Evolutionary conservation across 2,888 invertebrate genomes (phyloP).

Genomic region (Trichogramma evanescens): DNA sequence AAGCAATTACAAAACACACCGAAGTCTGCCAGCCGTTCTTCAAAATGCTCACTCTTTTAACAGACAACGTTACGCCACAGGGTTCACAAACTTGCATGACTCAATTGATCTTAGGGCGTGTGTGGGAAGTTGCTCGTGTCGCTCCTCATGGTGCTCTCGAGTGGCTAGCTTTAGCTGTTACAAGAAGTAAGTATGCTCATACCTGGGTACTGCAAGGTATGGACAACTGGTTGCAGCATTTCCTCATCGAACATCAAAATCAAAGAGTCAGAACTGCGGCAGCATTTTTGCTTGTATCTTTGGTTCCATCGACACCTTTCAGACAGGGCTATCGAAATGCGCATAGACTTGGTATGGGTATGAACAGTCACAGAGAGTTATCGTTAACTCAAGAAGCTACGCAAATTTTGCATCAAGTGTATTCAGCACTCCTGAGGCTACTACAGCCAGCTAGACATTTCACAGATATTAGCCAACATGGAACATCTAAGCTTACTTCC

Average conservation of each 20-base stretch:
- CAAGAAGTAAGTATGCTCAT: constrained; percentile 83
- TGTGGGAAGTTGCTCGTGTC: constrained; percentile 86
- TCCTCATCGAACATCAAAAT: constrained; percentile 76
- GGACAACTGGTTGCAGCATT: constrained; percentile 86
- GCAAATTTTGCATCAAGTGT: constrained; percentile 60
- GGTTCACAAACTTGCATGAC: constrained; percentile 81
- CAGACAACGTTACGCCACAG: constrained; percentile 73
- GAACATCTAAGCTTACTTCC: constrained; percentile 84
- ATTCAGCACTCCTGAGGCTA: constrained; percentile 66
- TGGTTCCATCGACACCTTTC: constrained; percentile 87
- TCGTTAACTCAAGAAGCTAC: constrained; percentile 53
- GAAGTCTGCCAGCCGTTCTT: constrained; percentile 91
- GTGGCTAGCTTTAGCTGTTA: constrained; percentile 73
- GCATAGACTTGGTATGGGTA: constrained; percentile 53
- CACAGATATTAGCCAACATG: constrained; percentile 78
- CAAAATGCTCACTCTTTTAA: constrained; percentile 79
- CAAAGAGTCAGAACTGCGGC: constrained; percentile 86
- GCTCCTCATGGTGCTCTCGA: constrained; percentile 88
- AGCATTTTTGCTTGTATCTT: constrained; percentile 78
- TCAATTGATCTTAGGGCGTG: constrained; percentile 75
- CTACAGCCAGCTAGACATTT: constrained; percentile 79
- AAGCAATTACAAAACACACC: constrained; percentile 82
- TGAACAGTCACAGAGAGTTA: constrained; percentile 47
- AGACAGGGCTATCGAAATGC: constrained; percentile 73
- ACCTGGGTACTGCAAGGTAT: constrained; percentile 88